A percentile compares a stretch with the other conserved stretches of the same genome.
phyloP scores from a whole-genome alignment of 2,113 vertebrate genomes.

The Garra rufa region DNA sequence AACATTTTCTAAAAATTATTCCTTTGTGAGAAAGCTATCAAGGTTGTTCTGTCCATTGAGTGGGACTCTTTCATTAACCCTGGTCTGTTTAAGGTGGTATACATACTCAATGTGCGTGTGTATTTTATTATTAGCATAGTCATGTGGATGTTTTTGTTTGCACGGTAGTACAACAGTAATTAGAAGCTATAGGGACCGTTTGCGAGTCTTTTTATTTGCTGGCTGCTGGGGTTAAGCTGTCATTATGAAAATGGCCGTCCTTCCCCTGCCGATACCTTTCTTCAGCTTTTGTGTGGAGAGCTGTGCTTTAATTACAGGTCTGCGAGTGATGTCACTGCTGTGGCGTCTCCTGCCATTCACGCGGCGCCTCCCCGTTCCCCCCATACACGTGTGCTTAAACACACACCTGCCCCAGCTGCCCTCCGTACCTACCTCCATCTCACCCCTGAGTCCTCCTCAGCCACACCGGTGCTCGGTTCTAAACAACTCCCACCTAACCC shows the following conservation, averaged over 20 bases:
- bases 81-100: neutral
- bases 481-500: neutral
- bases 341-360: conserved; percentile 66
- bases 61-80: neutral
- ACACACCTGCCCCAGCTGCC: conserved; percentile 36
- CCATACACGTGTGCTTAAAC: conserved; percentile 40
- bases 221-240: conserved; percentile 62
- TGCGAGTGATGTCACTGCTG: conserved; percentile 74
- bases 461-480: neutral
- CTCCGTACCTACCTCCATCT: conserved; percentile 36
- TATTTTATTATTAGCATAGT: conserved; percentile 34
- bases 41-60: neutral
- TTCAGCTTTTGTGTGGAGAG: conserved; percentile 64
- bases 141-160: conserved; percentile 53
- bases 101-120: neutral
- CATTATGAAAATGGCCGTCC: conserved; percentile 72
- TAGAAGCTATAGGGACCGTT: conserved; percentile 62
- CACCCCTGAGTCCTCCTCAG: conserved; percentile 18
- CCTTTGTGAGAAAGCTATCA: neutral
- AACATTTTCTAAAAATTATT: neutral
- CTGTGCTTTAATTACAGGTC: conserved; percentile 78
- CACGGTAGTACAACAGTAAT: conserved; percentile 68
- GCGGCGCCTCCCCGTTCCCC: conserved; percentile 22
- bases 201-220: conserved; percentile 45
- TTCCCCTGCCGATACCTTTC: conserved; percentile 60